Evolutionary conservation across 2,888 invertebrate genomes (phyloP).

Genomic region (Synergus umbraculus): DNA sequence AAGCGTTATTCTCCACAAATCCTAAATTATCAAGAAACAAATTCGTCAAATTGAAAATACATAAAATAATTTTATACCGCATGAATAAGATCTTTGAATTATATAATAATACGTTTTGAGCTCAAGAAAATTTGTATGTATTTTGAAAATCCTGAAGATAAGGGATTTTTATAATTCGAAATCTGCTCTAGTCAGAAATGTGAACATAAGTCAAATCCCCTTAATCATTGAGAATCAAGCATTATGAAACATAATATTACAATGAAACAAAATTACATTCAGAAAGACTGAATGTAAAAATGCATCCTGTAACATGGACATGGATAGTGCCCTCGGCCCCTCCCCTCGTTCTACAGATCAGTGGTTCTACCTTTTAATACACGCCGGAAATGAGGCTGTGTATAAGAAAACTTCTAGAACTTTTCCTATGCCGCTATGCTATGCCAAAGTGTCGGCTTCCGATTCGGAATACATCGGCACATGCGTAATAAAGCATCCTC

Average conservation of each 20-base stretch:
- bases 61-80: not conserved
- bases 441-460: slow-evolving; percentile 8
- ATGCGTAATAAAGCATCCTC: not conserved
- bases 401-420: slow-evolving; percentile 72
- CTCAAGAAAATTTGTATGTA: too few relatives aligned
- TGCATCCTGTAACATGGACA: slow-evolving; percentile 67
- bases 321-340: slow-evolving; percentile 55
- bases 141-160: too few relatives aligned
- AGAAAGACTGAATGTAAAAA: slow-evolving; percentile 18
- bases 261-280: slow-evolving; percentile 2
- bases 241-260: not conserved
- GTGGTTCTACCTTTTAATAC: slow-evolving; percentile 68
- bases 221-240: not conserved
- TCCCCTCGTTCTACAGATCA: slow-evolving; percentile 1
- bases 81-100: too few relatives aligned
- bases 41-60: not conserved
- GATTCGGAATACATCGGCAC: not conserved
- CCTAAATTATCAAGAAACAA: not conserved
- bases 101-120: too few relatives aligned
- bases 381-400: slow-evolving; percentile 70
- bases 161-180: too few relatives aligned
- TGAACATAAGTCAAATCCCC: not conserved
- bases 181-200: too few relatives aligned
- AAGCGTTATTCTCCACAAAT: not conserved
- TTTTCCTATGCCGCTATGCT: slow-evolving; percentile 54